Evolutionary conservation across 2,113 vertebrate species (phyloP).

Genomic region (Illadopsis cleaveri): DNA sequence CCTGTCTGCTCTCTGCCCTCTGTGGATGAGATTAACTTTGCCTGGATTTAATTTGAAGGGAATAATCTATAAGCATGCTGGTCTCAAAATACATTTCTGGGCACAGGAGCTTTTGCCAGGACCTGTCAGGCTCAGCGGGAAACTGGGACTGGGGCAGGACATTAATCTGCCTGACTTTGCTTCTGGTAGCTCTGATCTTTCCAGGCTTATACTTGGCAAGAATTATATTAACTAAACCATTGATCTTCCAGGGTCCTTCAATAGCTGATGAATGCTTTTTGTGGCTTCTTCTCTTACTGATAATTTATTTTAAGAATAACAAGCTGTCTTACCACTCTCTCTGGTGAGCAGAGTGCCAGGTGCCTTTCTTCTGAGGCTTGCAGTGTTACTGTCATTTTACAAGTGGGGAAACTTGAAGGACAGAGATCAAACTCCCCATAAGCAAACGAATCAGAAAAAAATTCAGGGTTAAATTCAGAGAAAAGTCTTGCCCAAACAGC

Average conservation of each 20-base stretch:
- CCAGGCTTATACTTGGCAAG: not conserved
- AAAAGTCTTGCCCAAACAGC: not conserved
- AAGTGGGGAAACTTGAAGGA: not conserved
- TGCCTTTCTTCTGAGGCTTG: not conserved
- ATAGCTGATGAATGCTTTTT: not conserved
- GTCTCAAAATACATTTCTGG: constrained; percentile 19
- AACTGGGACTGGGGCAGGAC: not conserved
- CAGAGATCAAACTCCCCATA: not conserved
- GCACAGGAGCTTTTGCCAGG: constrained; percentile 1
- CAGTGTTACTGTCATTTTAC: not conserved
- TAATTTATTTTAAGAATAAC: not conserved
- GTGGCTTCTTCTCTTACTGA: not conserved
- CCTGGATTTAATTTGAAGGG: not conserved
- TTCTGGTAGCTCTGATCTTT: not conserved
- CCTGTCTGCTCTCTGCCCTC: constrained; percentile 11
- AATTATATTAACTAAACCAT: not conserved
- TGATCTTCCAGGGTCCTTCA: not conserved
- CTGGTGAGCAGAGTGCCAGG: not conserved
- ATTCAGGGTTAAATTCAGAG: not conserved
- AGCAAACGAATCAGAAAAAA: not conserved
- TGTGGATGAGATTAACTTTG: not conserved
- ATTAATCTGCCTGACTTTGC: not conserved
- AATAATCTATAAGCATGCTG: not conserved
- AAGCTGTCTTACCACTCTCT: not conserved
- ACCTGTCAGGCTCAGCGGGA: not conserved